Evolutionary conservation across 2,888 invertebrate genomes (phyloP), one percentile per base, ranked within the genome.

Genomic region (Thelaira solivaga): DNA sequence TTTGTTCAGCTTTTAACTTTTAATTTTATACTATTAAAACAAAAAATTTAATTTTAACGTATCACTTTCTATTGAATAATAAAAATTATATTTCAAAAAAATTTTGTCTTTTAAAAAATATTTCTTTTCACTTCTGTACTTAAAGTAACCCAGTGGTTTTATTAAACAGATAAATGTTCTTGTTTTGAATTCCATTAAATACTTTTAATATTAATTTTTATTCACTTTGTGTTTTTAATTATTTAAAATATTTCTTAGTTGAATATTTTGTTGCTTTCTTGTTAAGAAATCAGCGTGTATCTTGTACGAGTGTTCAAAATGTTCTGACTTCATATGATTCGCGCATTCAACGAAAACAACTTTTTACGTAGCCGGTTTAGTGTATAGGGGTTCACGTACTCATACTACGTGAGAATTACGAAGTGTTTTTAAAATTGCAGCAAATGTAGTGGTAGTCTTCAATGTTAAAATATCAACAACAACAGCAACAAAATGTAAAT

Each of bases 251-350:
- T 7, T 59, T 6, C 6, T 26, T 6, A 5, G 6, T 26, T 26
- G 6, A 26, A 26, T 26, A 6, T 26, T 26, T 4, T 57, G 10
- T 16, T 45, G n/a, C 11, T 22, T 36, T 34, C 51, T 68, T 64
- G 67, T 20, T 31, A 31, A 39, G 45, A 51, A 11, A 13, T 53
- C 64, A 57, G 65, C 68, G 73, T 78, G 72, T 65, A 79, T 78
- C 77, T 81, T 78, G 79, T 81, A 61, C 72, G 57, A 76, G 31
- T 53, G 79, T 77, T 80, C 65, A 80, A 81, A 68, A 80, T 79
- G 69, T 82, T 82, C 82, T 82, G 81, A 82, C 71, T 80, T 53
- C 36, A 76, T 64, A 43, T 64, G 24, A 64, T 71, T 39, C 41
- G 74, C 45, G 59, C 69, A 67, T 55, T 77, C 59, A 36, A 57